Evolutionary conservation across 2,113 vertebrate species (phyloP).

Genomic region (Sceloporus undulatus): DNA sequence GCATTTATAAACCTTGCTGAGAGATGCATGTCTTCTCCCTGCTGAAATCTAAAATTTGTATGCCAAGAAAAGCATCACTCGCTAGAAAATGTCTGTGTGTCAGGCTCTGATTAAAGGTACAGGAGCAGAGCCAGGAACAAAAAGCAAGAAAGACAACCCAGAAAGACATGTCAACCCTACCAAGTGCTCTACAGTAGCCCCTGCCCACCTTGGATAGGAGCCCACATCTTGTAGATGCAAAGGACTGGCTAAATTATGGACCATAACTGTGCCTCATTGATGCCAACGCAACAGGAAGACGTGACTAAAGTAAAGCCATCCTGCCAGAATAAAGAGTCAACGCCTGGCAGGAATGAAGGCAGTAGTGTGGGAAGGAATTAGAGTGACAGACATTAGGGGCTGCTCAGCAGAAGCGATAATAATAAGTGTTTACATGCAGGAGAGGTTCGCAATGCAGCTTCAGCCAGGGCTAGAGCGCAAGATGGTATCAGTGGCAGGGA

Average conservation of each 20-base stretch:
- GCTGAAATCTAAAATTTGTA: background rate
- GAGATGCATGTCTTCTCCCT: background rate
- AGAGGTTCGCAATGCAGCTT: constrained; percentile 25
- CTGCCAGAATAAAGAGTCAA: background rate
- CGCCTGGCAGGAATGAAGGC: background rate
- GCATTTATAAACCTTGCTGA: background rate
- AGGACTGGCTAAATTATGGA: background rate
- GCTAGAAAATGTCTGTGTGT: background rate
- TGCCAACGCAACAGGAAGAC: background rate
- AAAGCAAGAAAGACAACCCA: background rate
- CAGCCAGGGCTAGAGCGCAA: background rate
- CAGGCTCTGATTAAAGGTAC: background rate
- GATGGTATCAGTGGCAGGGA: constrained; percentile 3
- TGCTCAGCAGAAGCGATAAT: constrained; percentile 10
- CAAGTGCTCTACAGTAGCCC: background rate
- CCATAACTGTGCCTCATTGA: background rate
- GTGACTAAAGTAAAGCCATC: background rate
- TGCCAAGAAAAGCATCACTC: background rate
- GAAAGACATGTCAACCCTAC: too few species aligned
- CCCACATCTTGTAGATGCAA: background rate
- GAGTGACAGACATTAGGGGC: constrained; percentile 19
- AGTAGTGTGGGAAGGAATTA: constrained; percentile 11
- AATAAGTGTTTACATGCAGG: constrained; percentile 33
- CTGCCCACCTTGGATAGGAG: too few species aligned
- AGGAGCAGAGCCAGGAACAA: background rate